Evolutionary conservation across 2,888 invertebrate species (phyloP), one percentile per base, ranked within the genome.

Genomic region (Leucophora obtusa): DNA sequence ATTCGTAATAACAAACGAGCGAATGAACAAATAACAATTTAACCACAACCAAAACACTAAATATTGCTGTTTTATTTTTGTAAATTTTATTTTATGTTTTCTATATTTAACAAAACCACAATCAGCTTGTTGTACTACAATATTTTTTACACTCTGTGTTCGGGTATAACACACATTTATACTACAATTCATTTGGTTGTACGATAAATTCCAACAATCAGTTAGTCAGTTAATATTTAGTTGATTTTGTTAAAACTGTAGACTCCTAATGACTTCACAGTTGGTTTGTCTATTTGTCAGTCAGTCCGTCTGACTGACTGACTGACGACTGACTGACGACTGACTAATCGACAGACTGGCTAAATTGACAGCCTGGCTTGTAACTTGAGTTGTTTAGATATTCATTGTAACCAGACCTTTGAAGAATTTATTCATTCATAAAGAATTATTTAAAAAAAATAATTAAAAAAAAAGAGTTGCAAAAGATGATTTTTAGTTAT

Each of bases 21-120:
- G 14, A 28, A 58, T 15, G 38, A 54, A 17, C 33, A 62, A 73
- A 51, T 33, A 69, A 68, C 24, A 68, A 73, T 63, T 63, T 62
- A 74, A 79, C 79, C 69, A 38, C 73, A 76, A 76, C 58, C 58
- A 43, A 74, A 79, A 63, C 70, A 71, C 74, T 74, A 74, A 79
- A 79, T 74, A 65, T 69, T 63, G 17, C 51, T 74, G 73, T 65
- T 60, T 43, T 53, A 35, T 60, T 43, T 53, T 10, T 53, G 7
- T 28, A 28, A 28, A 28, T 6, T 28, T 28, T 28, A 28, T 28
- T 28, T 28, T 28, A 28, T 28, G 28, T 28, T 28, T 28, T 28
- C 28, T 28, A 28, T 28, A 28, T 28, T 28, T 28, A 28, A 28
- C 6, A 66, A 75, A 79, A 75, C 79, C 74, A 38, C 70, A 75